A percentile compares a stretch with the other conserved stretches of the same genome.
These are phyloP conservation scores for Nebria ingens DNA, from an alignment of 1,140 invertebrate species.

Conservation along the genomic window DNA sequence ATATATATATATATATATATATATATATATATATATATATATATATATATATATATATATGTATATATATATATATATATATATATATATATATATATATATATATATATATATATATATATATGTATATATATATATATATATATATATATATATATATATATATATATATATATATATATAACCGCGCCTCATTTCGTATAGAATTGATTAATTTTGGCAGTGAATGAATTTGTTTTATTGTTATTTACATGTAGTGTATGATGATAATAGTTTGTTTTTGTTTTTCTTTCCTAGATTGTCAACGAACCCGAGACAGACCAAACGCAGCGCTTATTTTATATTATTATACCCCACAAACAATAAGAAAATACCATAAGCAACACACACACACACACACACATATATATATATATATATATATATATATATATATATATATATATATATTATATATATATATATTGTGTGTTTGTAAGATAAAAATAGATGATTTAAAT, in stretches of 20 bases:
- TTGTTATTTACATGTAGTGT: not conserved
- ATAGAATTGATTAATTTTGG: too few relatives aligned
- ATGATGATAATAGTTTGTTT: not conserved
- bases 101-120: not conserved
- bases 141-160: not conserved
- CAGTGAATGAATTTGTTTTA: too few relatives aligned
- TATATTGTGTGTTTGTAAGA: too few relatives aligned
- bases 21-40: constrained; percentile 1
- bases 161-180: too few relatives aligned
- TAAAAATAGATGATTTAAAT: too few relatives aligned
- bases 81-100: not conserved
- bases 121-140: not conserved
- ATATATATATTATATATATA: not conserved
- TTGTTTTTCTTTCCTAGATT: not conserved
- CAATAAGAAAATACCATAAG: too few relatives aligned
- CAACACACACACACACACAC: not conserved
- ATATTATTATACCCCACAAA: not conserved
- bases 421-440: constrained; percentile 3
- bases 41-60: constrained; percentile 6
- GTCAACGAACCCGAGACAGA: not conserved
- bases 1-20: constrained; percentile 4
- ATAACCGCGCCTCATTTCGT: too few relatives aligned
- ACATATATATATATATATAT: not conserved
- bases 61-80: constrained; percentile 3
- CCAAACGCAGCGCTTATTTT: not conserved